Evolutionary conservation across 2,797 vertebrate species (phyloP), one percentile per base, ranked within the genome.

Genomic region (Leptatherina wallacei): DNA sequence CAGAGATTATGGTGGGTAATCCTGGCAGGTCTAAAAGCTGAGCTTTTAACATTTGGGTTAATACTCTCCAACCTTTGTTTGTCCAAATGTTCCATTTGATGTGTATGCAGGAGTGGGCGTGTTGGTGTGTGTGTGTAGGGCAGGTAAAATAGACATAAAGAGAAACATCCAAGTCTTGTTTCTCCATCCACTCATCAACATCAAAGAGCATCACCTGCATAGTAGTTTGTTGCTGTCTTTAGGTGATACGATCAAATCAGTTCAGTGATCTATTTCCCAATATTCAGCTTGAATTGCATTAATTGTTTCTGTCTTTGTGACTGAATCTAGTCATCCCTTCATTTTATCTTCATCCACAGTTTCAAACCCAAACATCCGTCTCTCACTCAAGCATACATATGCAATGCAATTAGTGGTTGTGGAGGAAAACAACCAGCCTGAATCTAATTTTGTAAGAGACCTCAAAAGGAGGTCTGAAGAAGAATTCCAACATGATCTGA

Each of bases 1-100:
- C 29, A 29, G 75, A 86, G 92, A 90, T 92, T 91, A 90, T 76
- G 55, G 40, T 61, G 66, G 62, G 77, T 93, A 93, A 93, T 92
- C 92, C 89, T 30, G 14, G 73, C 65, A 78, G 85, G 85, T 86
- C 85, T 87, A 73, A 92, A 88, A 88, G 72, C 79, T 80, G 80
- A 81, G 88, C 88, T 91, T 90, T 91, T 85, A 88, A 89, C 91
- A 90, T 89, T 81, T 85, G 84, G 90, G 83, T 92, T 90, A 91
- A 92, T 92, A 75, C 78, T 61, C 20, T 56, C 32, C 80, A 85
- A 87, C 85, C 84, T 86, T 86, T 91, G 82, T 85, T 84, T 76
- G 68, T 86, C 74, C 81, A 58, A 12, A 52, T 84, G 64, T 67
- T 78, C 59, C 36, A 72, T 77, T 63, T 47, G 20, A 57, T 65